Conservation (phyloP, 2,113 vertebrate genomes). For the Nipponia nippon region DNA sequence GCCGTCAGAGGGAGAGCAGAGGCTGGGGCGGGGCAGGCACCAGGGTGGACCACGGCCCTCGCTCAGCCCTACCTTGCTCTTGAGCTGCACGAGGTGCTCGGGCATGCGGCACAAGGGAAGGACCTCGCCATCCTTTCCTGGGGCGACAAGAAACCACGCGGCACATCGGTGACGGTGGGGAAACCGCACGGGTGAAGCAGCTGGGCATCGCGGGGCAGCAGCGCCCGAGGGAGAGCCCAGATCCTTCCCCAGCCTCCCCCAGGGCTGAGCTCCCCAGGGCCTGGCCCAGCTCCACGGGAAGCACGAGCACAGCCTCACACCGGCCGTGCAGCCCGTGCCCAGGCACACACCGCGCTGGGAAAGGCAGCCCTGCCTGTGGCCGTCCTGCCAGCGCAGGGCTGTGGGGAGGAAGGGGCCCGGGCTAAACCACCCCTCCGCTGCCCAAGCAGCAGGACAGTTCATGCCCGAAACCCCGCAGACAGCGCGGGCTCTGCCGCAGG, state of each 20-base stretch:
- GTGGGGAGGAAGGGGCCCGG: too few species aligned
- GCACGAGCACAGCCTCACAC: rapidly evolving
- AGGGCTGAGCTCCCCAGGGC: not conserved
- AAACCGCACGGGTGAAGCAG: rapidly evolving
- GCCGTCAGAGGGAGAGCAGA: not conserved
- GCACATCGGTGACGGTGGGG: rapidly evolving
- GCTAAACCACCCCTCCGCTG: not conserved
- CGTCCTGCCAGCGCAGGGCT: rapidly evolving
- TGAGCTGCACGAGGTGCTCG: conserved; percentile 90
- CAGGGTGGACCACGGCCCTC: rapidly evolving
- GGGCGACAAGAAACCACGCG: not conserved
- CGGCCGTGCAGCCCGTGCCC: rapidly evolving
- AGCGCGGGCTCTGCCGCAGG: rapidly evolving
- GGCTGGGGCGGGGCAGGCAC: not conserved
- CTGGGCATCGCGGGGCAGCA: not conserved
- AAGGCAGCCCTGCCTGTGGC: too few species aligned
- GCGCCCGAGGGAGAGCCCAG: not conserved
- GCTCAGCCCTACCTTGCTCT: conserved; percentile 83
- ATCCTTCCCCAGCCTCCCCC: not conserved
- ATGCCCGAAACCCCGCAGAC: not conserved
- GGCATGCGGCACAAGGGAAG: conserved; percentile 82
- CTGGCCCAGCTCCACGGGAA: not conserved
- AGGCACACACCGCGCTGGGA: not conserved
- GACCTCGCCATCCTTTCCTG: conserved; percentile 83
- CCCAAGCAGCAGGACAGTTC: not conserved